phyloP scores from a whole-genome alignment of 2,113 vertebrate species.

The Rattus norvegicus region DNA sequence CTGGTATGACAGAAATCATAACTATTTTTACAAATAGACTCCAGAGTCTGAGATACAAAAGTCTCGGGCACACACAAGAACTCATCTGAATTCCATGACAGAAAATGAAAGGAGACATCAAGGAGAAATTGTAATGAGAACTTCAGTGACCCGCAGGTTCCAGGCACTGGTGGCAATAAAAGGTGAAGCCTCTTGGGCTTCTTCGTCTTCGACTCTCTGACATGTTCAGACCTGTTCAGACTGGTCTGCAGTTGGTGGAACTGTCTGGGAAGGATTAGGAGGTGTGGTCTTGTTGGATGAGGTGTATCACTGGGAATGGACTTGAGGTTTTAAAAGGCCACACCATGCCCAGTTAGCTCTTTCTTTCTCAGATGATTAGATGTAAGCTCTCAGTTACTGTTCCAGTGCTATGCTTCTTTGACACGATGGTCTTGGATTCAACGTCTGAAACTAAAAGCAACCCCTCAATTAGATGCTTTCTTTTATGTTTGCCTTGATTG shows the following conservation, averaged over 20 bases:
- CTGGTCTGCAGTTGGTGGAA: neutral
- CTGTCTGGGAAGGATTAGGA: neutral
- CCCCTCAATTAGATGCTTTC: neutral
- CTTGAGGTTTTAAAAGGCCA: neutral
- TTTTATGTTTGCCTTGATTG: neutral
- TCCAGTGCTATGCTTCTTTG: neutral
- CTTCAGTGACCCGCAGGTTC: neutral
- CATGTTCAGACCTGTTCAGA: neutral
- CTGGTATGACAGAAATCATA: neutral
- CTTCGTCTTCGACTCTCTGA: neutral
- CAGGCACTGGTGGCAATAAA: neutral
- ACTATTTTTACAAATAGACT: constrained; percentile 46
- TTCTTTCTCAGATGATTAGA: neutral
- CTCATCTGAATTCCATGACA: neutral
- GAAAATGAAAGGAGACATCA: neutral
- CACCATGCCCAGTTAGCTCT: neutral
- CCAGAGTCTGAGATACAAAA: constrained; percentile 21
- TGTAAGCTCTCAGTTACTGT: neutral
- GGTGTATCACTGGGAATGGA: neutral
- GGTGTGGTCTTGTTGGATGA: neutral
- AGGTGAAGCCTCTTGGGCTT: neutral
- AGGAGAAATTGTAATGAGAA: neutral
- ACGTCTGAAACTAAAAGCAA: neutral
- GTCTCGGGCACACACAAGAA: neutral
- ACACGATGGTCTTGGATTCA: neutral